Conservation (phyloP, 37 sponge, comb jelly and placozoan genomes). For the Dysidea cf. avara region DNA sequence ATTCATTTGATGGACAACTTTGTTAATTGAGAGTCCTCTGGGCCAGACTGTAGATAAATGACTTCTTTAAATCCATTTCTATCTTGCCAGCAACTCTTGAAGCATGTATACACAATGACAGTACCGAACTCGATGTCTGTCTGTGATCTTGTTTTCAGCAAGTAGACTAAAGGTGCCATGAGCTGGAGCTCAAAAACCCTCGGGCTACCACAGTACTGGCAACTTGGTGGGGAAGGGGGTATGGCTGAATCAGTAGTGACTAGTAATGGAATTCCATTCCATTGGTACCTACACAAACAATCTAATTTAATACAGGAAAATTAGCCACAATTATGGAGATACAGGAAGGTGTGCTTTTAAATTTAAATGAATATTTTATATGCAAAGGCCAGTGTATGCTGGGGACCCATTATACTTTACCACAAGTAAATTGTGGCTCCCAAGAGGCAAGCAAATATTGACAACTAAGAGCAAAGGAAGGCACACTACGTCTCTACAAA, state of each 20-base stretch:
- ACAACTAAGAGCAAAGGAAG: neutral
- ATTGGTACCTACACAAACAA: constrained; percentile 17
- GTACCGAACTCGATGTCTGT: constrained; percentile 70
- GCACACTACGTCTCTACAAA: neutral
- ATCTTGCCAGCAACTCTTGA: constrained; percentile 73
- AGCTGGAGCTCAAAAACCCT: constrained; percentile 75
- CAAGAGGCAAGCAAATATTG: neutral
- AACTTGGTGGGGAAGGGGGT: neutral
- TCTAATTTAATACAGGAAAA: too few species aligned
- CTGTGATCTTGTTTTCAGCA: constrained; percentile 15
- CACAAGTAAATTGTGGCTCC: neutral
- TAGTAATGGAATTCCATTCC: constrained; percentile 20
- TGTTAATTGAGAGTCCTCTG: constrained; percentile 20
- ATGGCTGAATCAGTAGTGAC: constrained; percentile 3
- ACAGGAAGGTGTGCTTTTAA: too few species aligned
- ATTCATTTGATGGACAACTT: too few species aligned
- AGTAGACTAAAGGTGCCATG: constrained; percentile 74
- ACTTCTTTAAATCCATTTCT: constrained; percentile 20
- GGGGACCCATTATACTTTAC: too few species aligned
- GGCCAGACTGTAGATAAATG: constrained; percentile 42
- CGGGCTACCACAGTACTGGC: constrained; percentile 54
- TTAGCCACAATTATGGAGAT: too few species aligned
- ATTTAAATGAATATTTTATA: too few species aligned
- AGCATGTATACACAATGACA: constrained; percentile 70
- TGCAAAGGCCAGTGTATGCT: too few species aligned